Base-by-base conservation (phyloP, 1,140 invertebrate species). In the Fopius arisanus region DNA sequence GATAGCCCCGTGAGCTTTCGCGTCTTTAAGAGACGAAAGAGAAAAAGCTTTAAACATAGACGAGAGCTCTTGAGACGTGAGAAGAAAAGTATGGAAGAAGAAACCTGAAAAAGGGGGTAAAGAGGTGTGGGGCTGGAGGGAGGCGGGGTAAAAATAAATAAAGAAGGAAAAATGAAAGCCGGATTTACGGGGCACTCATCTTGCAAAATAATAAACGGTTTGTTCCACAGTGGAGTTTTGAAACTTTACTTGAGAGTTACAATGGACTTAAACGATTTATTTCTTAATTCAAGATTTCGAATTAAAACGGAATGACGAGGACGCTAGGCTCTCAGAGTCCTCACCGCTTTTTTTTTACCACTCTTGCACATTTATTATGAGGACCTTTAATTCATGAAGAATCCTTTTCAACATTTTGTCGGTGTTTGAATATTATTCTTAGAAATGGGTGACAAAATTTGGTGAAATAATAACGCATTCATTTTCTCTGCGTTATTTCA, bases 211-310 rank as follows among this genome's bases (percentile, higher is more conserved):
- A 59, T 59, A 59, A 59, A 59, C 54, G 54, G 54, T 59, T 59
- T 59, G 54, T 59, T 59, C 54, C 6, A 59, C 54, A 23, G 54
- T 59, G 19, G 23, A 59, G 54, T 59, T 59, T 59, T 59, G 16
- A 59, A 59, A 59, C 54, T 59, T 59, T 59, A 19, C 54, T 59
- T 19, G 23, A 59, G 54, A 59, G 21, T 59, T 59, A 59, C 54
- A 23, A 59, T 59, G 54, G 54, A 59, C 54, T 59, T 59, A 59
- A 59, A 59, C 54, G 54, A 59, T 59, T 59, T 59, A 59, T 59
- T 59, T 59, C 54, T 59, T 59, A 59, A 59, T 59, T 59, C 54
- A 59, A 59, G 54, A 59, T 59, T 59, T 59, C 12, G 54, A 59
- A 59, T 59, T 59, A 59, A 59, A 59, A 48, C 43, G 6, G 43